Percentiles rank a stretch among this genome's conserved stretches.
Conservation (phyloP, 2,113 vertebrate genomes). For the Salvelinus alpinus region DNA sequence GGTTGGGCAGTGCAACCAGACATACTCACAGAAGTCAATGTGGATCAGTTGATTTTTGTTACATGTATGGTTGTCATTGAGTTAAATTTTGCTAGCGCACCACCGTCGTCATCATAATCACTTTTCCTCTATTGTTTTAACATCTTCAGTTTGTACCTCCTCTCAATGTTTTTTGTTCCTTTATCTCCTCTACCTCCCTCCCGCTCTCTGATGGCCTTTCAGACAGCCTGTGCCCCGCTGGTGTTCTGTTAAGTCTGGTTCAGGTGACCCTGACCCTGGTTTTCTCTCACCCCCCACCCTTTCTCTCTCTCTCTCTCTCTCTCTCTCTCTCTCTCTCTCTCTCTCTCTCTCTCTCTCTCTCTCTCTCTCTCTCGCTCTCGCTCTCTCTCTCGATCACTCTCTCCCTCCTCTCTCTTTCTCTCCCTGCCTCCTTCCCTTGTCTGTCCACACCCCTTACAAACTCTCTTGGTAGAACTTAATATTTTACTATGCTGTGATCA, state of each 20-base stretch:
- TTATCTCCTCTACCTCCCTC: neutral
- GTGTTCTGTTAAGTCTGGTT: conserved; percentile 24
- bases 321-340: neutral
- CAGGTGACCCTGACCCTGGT: neutral
- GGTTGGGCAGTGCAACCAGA: conserved; percentile 22
- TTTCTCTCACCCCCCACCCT: neutral
- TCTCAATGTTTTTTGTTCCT: neutral
- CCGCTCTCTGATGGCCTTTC: conserved; percentile 11
- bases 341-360: conserved; percentile 1
- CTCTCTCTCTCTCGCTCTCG: neutral
- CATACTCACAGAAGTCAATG: conserved; percentile 17
- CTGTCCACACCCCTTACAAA: conserved; percentile 8
- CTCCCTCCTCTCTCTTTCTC: neutral
- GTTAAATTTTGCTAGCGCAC: neutral
- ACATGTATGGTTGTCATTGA: conserved; percentile 40
- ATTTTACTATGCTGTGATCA: neutral
- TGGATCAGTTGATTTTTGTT: conserved; percentile 15
- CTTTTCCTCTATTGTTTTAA: conserved; percentile 32
- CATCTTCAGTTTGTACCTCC: neutral
- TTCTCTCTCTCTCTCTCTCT: neutral
- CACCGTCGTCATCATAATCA: conserved; percentile 23
- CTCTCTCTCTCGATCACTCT: neutral
- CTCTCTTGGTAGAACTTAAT: conserved; percentile 42
- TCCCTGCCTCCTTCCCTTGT: conserved; percentile 4
- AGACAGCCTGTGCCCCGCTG: conserved; percentile 15